phyloP scores from a whole-genome alignment of 2,113 vertebrate species.

The Heterochromis multidens region DNA sequence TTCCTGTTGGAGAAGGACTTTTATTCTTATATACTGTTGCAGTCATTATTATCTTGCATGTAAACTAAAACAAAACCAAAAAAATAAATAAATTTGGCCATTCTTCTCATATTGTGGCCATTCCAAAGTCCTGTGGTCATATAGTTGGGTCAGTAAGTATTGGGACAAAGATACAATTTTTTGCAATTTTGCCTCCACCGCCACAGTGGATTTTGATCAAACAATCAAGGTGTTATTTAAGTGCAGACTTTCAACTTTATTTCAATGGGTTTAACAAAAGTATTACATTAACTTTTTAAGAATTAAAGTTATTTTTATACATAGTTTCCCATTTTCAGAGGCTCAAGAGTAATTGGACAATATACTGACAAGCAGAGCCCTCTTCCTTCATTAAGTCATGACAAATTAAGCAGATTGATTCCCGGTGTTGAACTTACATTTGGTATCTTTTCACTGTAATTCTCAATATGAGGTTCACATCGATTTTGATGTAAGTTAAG shows the following conservation, averaged over 20 bases:
- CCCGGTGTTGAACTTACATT: not conserved
- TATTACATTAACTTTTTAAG: not conserved
- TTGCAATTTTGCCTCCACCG: not conserved
- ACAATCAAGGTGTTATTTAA: not conserved
- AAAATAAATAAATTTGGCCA: no score
- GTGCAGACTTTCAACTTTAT: not conserved
- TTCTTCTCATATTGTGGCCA: not conserved
- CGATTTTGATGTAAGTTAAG: not conserved
- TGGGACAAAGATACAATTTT: not conserved
- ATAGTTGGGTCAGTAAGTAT: not conserved
- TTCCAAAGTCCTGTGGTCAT: accelerated
- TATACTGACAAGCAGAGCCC: not conserved
- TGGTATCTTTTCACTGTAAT: not conserved
- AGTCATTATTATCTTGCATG: not conserved
- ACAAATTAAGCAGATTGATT: not conserved
- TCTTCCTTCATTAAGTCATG: not conserved
- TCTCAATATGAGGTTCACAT: not conserved
- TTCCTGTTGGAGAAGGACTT: not conserved
- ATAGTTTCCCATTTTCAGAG: no score
- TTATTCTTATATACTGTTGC: not conserved
- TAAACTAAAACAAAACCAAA: no score
- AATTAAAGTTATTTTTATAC: not conserved
- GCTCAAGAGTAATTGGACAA: not conserved
- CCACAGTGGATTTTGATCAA: no score
- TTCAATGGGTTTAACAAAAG: not conserved